phyloP scores from a whole-genome alignment of 2,888 invertebrate species.

The Glyphotaelius pellucidus region DNA sequence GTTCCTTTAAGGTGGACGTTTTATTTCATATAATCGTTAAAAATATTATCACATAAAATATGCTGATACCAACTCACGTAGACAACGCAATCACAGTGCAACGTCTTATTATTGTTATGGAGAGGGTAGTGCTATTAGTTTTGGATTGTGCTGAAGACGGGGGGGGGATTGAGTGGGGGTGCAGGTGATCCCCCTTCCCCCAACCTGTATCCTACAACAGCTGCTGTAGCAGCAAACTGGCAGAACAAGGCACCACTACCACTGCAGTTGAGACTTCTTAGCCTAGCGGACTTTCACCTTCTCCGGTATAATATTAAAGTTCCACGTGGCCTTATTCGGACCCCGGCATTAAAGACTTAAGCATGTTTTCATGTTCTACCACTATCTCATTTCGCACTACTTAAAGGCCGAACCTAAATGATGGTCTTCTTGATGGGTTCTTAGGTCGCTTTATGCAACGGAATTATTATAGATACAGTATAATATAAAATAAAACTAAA shows the following conservation, averaged over 20 bases:
- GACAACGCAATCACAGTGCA: conserved; percentile 27
- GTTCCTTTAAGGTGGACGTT: no score
- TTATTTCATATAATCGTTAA: no score
- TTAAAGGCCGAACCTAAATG: neutral
- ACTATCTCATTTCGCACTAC: neutral
- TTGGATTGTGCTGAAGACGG: neutral
- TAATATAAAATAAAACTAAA: no score
- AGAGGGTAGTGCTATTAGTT: conserved; percentile 32
- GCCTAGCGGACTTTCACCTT: conserved; percentile 43
- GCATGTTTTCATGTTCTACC: neutral
- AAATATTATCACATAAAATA: neutral
- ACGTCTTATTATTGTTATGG: conserved; percentile 18
- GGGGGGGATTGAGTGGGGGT: neutral
- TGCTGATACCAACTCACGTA: neutral
- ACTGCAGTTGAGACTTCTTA: neutral
- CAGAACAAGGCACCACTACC: neutral
- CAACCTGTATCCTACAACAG: neutral
- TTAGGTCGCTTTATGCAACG: neutral
- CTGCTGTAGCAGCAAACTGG: conserved; percentile 13
- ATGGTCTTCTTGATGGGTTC: no score
- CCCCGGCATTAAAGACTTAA: neutral
- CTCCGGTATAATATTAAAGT: neutral
- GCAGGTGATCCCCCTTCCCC: neutral
- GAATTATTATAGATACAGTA: neutral
- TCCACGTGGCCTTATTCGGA: neutral